phyloP scores from a whole-genome alignment of 1,140 invertebrate species.

The Hyphantria cunea region DNA sequence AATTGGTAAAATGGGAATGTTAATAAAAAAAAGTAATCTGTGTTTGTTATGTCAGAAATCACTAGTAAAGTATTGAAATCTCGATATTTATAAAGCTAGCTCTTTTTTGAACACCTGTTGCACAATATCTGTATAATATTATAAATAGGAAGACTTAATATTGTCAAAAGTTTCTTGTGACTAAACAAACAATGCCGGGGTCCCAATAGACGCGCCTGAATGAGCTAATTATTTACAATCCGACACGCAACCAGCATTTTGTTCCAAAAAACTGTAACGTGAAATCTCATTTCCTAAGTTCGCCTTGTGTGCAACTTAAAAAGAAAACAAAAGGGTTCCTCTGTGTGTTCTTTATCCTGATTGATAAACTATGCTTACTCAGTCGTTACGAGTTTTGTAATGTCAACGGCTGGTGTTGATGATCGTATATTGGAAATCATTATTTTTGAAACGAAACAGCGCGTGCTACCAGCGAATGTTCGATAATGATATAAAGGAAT shows the following conservation, averaged over 20 bases:
- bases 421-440: conserved; percentile 17
- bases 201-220: conserved; percentile 61
- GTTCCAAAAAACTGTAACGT: conserved; percentile 65
- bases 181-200: conserved; percentile 65
- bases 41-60: no score
- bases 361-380: conserved; percentile 42
- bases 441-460: conserved; percentile 39
- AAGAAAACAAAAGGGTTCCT: conserved; percentile 52
- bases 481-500: conserved; percentile 58
- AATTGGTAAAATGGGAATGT: no score
- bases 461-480: conserved; percentile 10
- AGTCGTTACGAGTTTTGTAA: conserved; percentile 37
- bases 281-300: conserved; percentile 73
- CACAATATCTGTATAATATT: no score
- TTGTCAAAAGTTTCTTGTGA: conserved; percentile 20
- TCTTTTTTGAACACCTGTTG: no score
- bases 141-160: no score
- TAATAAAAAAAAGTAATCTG: no score
- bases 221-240: conserved; percentile 76
- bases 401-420: conserved; percentile 17
- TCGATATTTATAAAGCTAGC: no score
- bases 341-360: conserved; percentile 42
- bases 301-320: conserved; percentile 51
- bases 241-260: conserved; percentile 61
- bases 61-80: no score